These are phyloP conservation scores for Thymelicus acteon DNA, from an alignment of 2,888 invertebrate species.

Conservation along the genomic window DNA sequence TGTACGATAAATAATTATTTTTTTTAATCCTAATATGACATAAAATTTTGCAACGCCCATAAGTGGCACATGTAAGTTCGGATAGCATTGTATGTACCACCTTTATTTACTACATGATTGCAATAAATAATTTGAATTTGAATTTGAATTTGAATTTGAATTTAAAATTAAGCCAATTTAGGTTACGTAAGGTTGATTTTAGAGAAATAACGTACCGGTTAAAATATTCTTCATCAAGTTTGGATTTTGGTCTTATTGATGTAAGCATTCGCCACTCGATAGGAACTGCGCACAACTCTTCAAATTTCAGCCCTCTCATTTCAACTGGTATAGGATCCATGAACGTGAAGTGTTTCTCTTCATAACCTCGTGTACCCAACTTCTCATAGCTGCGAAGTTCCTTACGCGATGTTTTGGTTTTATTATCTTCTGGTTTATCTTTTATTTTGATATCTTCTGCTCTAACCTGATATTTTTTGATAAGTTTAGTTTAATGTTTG, in stretches of 20 bases:
- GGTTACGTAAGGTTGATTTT: too few species aligned
- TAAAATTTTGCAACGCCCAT: too few species aligned
- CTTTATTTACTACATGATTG: too few species aligned
- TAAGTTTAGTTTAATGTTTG: conserved; percentile 37
- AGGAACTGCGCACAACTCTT: conserved; percentile 92
- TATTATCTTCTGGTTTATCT: conserved; percentile 88
- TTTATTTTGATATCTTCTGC: conserved; percentile 91
- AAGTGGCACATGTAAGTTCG: too few species aligned
- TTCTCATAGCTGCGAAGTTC: conserved; percentile 88
- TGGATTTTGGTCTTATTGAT: conserved; percentile 92
- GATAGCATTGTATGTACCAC: too few species aligned
- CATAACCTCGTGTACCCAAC: conserved; percentile 86
- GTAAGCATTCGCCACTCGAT: conserved; percentile 98
- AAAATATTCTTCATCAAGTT: conserved; percentile 94
- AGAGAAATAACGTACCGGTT: conserved; percentile 82
- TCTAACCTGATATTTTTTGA: conserved; percentile 79
- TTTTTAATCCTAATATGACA: too few species aligned
- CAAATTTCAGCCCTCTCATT: conserved; percentile 90
- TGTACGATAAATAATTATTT: too few species aligned
- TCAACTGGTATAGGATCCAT: conserved; percentile 92
- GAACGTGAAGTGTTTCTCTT: conserved; percentile 81
- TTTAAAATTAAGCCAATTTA: too few species aligned
- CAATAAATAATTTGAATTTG: too few species aligned
- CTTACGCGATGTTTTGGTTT: conserved; percentile 90
- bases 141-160: too few species aligned